Conservation (phyloP, 2,113 vertebrate species). For the Dinomys branickii region DNA sequence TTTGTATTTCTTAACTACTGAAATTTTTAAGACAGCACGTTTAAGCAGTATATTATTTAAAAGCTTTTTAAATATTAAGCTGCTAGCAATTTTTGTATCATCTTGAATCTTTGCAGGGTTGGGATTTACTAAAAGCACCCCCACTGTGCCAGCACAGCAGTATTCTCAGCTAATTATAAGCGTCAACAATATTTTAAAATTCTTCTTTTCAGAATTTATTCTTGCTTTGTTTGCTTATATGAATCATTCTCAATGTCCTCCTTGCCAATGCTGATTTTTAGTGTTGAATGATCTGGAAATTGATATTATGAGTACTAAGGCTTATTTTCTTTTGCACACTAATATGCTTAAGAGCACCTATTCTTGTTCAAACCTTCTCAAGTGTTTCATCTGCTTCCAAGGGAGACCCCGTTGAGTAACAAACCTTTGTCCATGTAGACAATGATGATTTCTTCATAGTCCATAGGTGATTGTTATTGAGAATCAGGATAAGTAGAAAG, state of each 20-base stretch:
- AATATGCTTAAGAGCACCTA: background rate
- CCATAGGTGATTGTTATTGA: background rate
- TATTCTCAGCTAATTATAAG: background rate
- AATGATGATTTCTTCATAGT: background rate
- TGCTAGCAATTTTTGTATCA: constrained; percentile 1
- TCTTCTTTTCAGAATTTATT: constrained; percentile 53
- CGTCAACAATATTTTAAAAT: constrained; percentile 55
- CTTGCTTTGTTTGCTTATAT: constrained; percentile 49
- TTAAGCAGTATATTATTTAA: constrained; percentile 33
- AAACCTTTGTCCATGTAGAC: background rate
- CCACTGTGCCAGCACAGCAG: background rate
- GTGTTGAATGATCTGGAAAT: constrained; percentile 2
- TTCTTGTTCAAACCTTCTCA: background rate
- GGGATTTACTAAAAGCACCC: constrained; percentile 40
- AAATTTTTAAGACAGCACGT: constrained; percentile 37
- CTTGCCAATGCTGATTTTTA: constrained; percentile 1
- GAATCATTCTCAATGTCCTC: constrained; percentile 32
- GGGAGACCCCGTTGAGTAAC: background rate
- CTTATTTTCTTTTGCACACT: background rate
- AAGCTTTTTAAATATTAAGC: constrained; percentile 13
- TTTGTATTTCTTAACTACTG: constrained; percentile 3
- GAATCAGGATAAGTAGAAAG: background rate
- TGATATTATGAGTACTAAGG: background rate
- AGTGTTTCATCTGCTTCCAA: background rate
- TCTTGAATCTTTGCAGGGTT: constrained; percentile 11